Percentiles rank a stretch among this genome's conserved stretches.
Conservation (phyloP, 2,888 invertebrate species). For the Mayetiola destructor region DNA sequence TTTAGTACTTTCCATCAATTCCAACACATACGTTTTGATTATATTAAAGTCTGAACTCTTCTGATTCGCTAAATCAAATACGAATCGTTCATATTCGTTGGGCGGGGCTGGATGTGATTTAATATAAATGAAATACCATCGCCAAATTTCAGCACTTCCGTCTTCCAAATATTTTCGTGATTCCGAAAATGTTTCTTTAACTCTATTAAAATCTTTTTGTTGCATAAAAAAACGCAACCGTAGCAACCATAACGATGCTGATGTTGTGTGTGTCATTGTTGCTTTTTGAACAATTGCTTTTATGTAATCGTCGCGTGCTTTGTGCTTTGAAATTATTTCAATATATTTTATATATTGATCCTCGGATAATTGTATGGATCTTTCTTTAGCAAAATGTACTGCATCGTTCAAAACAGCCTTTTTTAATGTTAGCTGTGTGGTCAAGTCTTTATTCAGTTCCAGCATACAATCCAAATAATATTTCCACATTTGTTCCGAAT, state of each 20-base stretch:
- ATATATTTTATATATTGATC: conserved; percentile 39
- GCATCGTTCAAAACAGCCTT: conserved; percentile 38
- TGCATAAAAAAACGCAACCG: conserved; percentile 37
- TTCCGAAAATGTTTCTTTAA: conserved; percentile 33
- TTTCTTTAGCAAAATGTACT: conserved; percentile 37
- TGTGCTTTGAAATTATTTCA: conserved; percentile 24
- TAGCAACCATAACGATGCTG: conserved; percentile 39
- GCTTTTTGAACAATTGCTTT: conserved; percentile 29
- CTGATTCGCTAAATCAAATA: too few relatives aligned
- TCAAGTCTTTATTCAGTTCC: conserved; percentile 38
- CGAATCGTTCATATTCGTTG: too few relatives aligned
- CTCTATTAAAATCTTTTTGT: conserved; percentile 32
- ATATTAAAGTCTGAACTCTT: too few relatives aligned
- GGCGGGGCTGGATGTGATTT: too few relatives aligned
- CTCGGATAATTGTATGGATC: conserved; percentile 36
- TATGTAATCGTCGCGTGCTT: conserved; percentile 18
- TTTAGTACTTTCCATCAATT: too few relatives aligned
- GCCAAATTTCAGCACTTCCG: conserved; percentile 25
- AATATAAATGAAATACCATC: not conserved
- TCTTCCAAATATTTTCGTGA: conserved; percentile 23
- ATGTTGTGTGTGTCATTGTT: conserved; percentile 34
- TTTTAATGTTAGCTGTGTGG: conserved; percentile 36
- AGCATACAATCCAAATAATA: conserved; percentile 42
- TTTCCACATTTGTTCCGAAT: conserved; percentile 41
- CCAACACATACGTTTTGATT: too few relatives aligned